Conservation (phyloP, 2,113 vertebrate species). For the Drymodes brunneopygia region DNA sequence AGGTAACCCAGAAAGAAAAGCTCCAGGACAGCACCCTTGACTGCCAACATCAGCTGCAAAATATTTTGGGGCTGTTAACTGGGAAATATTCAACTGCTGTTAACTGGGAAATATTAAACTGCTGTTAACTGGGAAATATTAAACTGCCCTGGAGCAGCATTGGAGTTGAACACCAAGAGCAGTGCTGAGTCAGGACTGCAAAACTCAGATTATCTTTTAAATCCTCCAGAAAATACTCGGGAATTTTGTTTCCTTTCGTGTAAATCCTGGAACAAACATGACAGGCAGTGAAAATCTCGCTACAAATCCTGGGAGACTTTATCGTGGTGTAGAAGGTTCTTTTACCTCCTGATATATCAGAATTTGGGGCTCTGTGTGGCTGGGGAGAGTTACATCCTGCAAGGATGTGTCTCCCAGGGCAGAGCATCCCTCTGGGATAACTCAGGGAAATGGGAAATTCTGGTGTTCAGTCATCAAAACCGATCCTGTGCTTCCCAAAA, state of each 20-base stretch:
- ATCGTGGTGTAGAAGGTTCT: background rate
- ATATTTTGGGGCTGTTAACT: background rate
- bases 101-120: background rate
- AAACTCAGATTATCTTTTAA: background rate
- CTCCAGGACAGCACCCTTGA: background rate
- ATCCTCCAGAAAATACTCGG: background rate
- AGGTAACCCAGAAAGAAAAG: background rate
- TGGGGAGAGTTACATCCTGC: background rate
- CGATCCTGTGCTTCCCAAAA: background rate
- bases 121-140: background rate
- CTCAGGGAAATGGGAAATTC: background rate
- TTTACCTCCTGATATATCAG: background rate
- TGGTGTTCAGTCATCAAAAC: background rate
- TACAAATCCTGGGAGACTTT: background rate
- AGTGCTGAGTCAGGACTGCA: background rate
- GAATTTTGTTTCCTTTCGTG: background rate
- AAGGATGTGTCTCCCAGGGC: background rate
- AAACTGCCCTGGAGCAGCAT: background rate
- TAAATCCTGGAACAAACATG: accelerated
- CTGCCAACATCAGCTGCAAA: background rate
- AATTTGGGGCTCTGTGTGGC: accelerated
- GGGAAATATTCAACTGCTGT: background rate
- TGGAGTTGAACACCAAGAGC: background rate
- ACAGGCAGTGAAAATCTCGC: accelerated
- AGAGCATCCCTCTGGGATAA: background rate